These are phyloP conservation scores for Oceanodroma tethys DNA, from an alignment of 2,113 vertebrate genomes.

Conservation along the genomic window DNA sequence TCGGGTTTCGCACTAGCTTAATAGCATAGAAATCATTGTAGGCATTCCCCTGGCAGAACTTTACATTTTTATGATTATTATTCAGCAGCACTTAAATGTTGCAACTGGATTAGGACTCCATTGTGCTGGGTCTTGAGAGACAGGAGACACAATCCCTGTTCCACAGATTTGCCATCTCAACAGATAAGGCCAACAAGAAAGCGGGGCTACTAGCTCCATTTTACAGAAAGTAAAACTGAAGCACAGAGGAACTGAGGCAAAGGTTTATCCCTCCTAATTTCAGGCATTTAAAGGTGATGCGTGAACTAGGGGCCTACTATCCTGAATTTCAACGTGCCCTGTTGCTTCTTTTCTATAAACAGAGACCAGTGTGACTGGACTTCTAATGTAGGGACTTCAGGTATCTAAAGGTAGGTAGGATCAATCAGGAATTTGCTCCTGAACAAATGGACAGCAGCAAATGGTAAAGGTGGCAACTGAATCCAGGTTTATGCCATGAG, in stretches of 20 bases:
- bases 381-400: background rate
- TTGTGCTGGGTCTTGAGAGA: background rate
- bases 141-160: background rate
- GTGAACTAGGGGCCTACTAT: background rate
- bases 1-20: background rate
- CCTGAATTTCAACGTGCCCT: rapidly evolving
- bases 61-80: background rate
- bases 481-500: background rate
- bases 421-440: background rate
- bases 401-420: background rate
- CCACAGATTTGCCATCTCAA: background rate
- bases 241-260: background rate
- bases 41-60: background rate
- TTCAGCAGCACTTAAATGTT: background rate
- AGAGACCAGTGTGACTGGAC: background rate
- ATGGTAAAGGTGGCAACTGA: background rate
- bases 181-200: background rate
- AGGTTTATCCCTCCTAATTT: background rate
- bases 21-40: background rate
- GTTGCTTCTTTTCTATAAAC: background rate
- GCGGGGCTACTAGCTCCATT: background rate
- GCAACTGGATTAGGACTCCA: background rate
- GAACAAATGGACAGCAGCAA: background rate
- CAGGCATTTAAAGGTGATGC: background rate
- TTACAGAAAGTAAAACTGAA: background rate